A percentile compares a stretch with the other conserved stretches of the same genome.
Evolutionary conservation across 2,113 vertebrate genomes (phyloP).

Genomic region (Hepsetus odoe): DNA sequence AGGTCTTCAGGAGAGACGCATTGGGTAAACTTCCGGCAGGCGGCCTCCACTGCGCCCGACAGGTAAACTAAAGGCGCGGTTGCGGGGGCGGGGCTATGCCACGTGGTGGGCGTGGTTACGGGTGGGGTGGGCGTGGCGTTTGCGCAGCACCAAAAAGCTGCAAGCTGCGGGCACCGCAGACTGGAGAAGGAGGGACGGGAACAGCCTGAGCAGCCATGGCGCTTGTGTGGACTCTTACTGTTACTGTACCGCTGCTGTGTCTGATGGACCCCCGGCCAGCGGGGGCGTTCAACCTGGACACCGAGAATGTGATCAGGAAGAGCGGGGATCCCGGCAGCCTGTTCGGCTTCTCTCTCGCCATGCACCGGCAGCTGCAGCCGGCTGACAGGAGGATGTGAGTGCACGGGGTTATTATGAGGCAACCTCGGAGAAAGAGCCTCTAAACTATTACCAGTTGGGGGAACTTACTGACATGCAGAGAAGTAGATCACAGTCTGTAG

Average conservation of each 20-base stretch:
- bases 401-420: neutral
- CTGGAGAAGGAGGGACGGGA: neutral
- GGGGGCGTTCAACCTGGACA: conserved; percentile 89
- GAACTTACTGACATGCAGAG: no score
- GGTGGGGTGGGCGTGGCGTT: no score
- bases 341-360: conserved; percentile 93
- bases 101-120: no score
- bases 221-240: conserved; percentile 28
- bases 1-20: no score
- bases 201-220: conserved; percentile 26
- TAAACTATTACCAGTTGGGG: no score
- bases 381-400: conserved; percentile 86
- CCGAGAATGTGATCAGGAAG: conserved; percentile 77
- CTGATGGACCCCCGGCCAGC: conserved; percentile 66
- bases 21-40: no score
- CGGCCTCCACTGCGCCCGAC: no score
- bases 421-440: no score
- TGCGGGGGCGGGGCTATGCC: no score
- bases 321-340: conserved; percentile 80
- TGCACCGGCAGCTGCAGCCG: conserved; percentile 87
- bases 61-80: no score
- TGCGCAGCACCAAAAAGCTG: no score
- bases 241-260: conserved; percentile 64
- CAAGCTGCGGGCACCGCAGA: neutral
- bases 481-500: no score